Conservation (phyloP, 1,140 invertebrate species). For the Anadara kagoshimensis region DNA sequence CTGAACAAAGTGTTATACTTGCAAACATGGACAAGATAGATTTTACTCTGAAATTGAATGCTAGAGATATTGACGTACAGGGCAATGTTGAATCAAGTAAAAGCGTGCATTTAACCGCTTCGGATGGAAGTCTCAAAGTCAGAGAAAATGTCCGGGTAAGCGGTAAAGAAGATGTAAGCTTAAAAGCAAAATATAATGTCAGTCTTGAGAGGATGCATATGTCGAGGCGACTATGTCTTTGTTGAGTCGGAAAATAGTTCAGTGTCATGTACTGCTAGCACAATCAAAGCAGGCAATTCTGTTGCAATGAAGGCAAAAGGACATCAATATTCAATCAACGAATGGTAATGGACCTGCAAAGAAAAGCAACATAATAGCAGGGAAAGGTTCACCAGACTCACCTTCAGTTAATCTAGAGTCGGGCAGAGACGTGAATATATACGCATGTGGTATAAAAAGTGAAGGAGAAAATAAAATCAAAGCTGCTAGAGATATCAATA, state of each 20-base stretch:
- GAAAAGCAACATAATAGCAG: neutral
- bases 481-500: neutral
- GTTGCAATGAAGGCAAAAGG: neutral
- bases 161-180: neutral
- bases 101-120: neutral
- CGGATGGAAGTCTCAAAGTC: neutral
- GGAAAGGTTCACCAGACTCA: neutral
- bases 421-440: neutral
- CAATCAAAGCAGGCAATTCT: neutral
- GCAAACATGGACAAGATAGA: neutral
- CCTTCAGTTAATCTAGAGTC: neutral
- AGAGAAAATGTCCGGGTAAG: neutral
- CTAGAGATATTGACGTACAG: neutral
- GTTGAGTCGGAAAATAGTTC: neutral
- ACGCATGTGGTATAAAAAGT: neutral
- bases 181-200: neutral
- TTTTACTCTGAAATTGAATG: neutral
- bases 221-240: neutral
- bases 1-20: constrained; percentile 3
- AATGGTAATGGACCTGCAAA: neutral
- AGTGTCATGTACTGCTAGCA: neutral
- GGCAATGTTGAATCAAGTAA: neutral
- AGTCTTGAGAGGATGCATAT: neutral
- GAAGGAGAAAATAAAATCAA: neutral
- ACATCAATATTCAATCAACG: neutral